These are phyloP conservation scores for Callimorpha dominula DNA, from an alignment of 2,888 invertebrate genomes.

Conservation along the genomic window DNA sequence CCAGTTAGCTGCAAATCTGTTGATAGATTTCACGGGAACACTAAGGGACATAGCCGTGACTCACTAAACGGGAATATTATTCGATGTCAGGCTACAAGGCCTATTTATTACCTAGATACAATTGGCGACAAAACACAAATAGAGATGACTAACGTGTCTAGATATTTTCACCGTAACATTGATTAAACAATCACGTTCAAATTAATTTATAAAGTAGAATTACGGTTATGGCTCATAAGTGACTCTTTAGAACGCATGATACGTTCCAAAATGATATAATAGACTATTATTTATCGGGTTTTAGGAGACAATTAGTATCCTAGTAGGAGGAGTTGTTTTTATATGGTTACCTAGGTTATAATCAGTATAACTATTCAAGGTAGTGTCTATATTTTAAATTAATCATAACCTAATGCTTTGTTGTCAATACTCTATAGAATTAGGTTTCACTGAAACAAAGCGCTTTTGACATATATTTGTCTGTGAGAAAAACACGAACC, in stretches of 20 bases:
- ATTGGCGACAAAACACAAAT: constrained; percentile 37
- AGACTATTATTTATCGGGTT: not conserved
- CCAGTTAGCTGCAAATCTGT: not conserved
- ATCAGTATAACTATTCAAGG: not conserved
- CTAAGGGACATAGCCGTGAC: constrained; percentile 12
- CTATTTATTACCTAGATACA: constrained; percentile 27
- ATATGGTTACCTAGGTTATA: not conserved
- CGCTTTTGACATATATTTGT: not conserved
- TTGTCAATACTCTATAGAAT: not conserved
- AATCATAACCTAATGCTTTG: not conserved
- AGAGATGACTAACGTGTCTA: constrained; percentile 46
- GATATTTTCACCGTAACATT: constrained; percentile 22
- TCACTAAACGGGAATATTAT: constrained; percentile 36
- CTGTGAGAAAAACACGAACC: not conserved
- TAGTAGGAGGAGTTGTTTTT: not conserved
- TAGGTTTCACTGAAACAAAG: not conserved
- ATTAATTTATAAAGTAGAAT: not conserved
- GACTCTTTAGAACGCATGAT: too few species aligned
- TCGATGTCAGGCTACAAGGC: constrained; percentile 33
- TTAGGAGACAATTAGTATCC: not conserved
- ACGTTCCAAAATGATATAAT: not conserved
- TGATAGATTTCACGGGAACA: constrained; percentile 11
- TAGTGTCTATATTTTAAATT: not conserved
- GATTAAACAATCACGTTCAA: not conserved
- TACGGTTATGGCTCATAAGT: not conserved